Evolutionary conservation across 2,113 vertebrate genomes (phyloP).

Genomic region (Corynorhinus townsendii): DNA sequence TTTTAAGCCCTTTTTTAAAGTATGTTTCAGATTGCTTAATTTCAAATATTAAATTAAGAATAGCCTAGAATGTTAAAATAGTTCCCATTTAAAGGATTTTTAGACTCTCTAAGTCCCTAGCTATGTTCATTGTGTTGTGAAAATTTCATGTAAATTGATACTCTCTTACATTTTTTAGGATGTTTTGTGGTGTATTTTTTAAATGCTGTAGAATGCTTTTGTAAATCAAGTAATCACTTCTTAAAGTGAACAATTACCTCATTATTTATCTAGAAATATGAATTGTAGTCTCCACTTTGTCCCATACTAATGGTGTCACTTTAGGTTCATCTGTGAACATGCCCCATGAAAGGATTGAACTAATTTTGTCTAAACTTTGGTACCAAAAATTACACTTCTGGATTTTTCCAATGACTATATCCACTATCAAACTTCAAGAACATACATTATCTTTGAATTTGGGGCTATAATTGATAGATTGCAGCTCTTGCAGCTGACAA

Average conservation of each 20-base stretch:
- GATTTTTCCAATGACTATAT: not conserved
- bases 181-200: not conserved
- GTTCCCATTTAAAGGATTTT: not conserved
- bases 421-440: not conserved
- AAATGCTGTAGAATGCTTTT: not conserved
- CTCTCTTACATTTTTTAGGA: not conserved
- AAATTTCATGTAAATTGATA: not conserved
- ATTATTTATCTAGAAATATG: not conserved
- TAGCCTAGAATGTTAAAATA: not conserved
- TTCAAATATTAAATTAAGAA: not conserved
- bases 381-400: not conserved
- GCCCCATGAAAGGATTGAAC: not conserved
- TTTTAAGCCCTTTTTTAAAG: not conserved
- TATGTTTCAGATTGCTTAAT: not conserved
- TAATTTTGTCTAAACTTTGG: not conserved
- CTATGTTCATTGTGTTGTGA: not conserved
- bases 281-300: not conserved
- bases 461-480: not conserved
- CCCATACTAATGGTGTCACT: not conserved
- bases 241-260: not conserved
- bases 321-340: not conserved
- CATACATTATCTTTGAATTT: not conserved
- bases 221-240: not conserved
- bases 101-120: not conserved
- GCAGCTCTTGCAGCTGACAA: not conserved